phyloP scores from a whole-genome alignment of 2,888 invertebrate species.

The Temnothorax rugatulus region DNA sequence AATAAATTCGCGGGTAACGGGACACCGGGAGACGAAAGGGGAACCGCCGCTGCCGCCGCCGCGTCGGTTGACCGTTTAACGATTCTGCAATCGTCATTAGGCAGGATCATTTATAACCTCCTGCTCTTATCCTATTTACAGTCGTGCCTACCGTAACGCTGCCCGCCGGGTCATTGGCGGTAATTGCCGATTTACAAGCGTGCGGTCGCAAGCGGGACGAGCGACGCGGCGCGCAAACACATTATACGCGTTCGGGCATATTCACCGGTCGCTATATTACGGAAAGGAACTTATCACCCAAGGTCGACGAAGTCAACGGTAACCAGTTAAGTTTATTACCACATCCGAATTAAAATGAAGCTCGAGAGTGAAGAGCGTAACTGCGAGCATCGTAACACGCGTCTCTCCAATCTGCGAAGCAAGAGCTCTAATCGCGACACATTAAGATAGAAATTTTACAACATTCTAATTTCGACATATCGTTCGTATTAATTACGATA shows the following conservation, averaged over 20 bases:
- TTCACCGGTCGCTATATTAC: background rate
- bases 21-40: conserved; percentile 24
- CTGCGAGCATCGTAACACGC: background rate
- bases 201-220: conserved; percentile 59
- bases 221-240: background rate
- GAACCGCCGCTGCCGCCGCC: conserved; percentile 46
- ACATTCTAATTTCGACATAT: background rate
- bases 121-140: conserved; percentile 66
- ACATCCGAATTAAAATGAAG: background rate
- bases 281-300: conserved; percentile 1
- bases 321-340: conserved; percentile 3
- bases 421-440: background rate
- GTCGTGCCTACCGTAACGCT: conserved; percentile 48
- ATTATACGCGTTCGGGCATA: background rate
- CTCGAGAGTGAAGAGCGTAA: background rate
- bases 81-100: conserved; percentile 74
- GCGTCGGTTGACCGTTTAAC: conserved; percentile 75
- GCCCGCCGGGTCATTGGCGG: conserved; percentile 51
- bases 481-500: background rate
- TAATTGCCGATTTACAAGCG: conserved; percentile 70
- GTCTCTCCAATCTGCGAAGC: background rate
- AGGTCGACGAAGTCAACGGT: conserved; percentile 56
- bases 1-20: conserved; percentile 72
- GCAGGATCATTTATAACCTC: conserved; percentile 72
- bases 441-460: background rate